These are phyloP conservation scores for Eilema depressum DNA, from an alignment of 2,888 invertebrate genomes.

Conservation along the genomic window DNA sequence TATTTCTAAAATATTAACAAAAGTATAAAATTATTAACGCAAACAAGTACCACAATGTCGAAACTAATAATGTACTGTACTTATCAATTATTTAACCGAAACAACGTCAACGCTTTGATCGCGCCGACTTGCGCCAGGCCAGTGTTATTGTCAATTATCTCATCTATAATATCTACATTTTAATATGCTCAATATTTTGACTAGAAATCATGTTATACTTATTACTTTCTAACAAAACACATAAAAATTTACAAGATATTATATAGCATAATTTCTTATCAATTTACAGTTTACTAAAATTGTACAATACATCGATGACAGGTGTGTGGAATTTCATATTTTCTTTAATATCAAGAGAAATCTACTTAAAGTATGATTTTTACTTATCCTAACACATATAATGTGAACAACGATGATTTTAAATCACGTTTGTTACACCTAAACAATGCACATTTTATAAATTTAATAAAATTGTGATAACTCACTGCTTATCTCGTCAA, in stretches of 20 bases:
- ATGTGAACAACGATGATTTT: constrained; percentile 70
- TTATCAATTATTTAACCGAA: constrained; percentile 73
- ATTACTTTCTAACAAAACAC: constrained; percentile 84
- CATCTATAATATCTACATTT: constrained; percentile 83
- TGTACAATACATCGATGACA: constrained; percentile 84
- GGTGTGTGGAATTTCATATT: constrained; percentile 65
- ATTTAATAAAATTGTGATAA: constrained; percentile 54
- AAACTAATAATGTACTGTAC: constrained; percentile 74
- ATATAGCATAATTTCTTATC: constrained; percentile 83
- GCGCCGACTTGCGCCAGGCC: constrained; percentile 70
- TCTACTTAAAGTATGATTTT: constrained; percentile 63
- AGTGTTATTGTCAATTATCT: constrained; percentile 86
- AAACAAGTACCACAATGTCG: constrained; percentile 67
- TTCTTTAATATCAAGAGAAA: constrained; percentile 62
- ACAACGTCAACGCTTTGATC: constrained; percentile 54
- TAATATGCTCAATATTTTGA: constrained; percentile 87
- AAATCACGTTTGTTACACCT: constrained; percentile 65
- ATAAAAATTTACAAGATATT: constrained; percentile 78
- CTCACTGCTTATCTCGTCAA: constrained; percentile 52
- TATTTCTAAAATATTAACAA: constrained; percentile 68
- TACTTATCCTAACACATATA: constrained; percentile 62
- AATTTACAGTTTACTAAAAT: constrained; percentile 82
- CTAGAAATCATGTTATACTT: constrained; percentile 87
- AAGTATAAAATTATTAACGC: constrained; percentile 72
- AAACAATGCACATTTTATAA: constrained; percentile 54